phyloP scores from a whole-genome alignment of 2,113 vertebrate genomes.

The Pituophis catenifer region DNA sequence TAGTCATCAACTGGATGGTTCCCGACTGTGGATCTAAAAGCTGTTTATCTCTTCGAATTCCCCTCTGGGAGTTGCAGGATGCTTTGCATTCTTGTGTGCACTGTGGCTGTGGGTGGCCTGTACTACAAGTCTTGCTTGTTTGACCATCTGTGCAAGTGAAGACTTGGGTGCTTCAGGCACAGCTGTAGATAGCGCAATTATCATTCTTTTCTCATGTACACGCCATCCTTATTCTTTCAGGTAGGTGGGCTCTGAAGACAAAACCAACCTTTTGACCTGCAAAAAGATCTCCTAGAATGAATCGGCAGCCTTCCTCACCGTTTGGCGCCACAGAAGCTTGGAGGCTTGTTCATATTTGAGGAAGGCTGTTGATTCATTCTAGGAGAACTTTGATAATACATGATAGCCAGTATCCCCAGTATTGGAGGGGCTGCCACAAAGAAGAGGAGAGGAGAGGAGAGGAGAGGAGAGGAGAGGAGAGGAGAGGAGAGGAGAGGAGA shows the following conservation, averaged over 20 bases:
- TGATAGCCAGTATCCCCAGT: too few species aligned
- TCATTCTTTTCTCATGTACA: constrained; percentile 32
- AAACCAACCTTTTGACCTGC: constrained; percentile 26
- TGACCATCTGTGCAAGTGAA: constrained; percentile 38
- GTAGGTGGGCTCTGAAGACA: constrained; percentile 3
- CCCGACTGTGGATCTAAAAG: constrained; percentile 10
- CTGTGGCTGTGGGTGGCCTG: constrained; percentile 42
- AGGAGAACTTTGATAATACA: too few species aligned
- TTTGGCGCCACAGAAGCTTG: fast-evolving
- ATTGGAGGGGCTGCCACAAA: too few species aligned
- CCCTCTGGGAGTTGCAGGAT: constrained; percentile 15
- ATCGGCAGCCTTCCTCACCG: background rate
- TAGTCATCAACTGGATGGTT: background rate
- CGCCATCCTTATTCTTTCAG: constrained; percentile 5
- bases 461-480: too few species aligned
- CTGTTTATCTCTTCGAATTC: background rate
- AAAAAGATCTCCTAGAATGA: background rate
- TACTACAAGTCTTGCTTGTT: constrained; percentile 21
- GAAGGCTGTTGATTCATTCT: too few species aligned
- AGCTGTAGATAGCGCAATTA: constrained; percentile 37
- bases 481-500: too few species aligned
- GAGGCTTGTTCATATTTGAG: too few species aligned
- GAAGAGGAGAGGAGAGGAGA: too few species aligned
- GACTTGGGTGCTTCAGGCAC: constrained; percentile 15
- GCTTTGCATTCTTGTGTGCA: constrained; percentile 31